phyloP scores from a whole-genome alignment of 2,797 vertebrate species.

The Muraenolepis orangiensis region DNA sequence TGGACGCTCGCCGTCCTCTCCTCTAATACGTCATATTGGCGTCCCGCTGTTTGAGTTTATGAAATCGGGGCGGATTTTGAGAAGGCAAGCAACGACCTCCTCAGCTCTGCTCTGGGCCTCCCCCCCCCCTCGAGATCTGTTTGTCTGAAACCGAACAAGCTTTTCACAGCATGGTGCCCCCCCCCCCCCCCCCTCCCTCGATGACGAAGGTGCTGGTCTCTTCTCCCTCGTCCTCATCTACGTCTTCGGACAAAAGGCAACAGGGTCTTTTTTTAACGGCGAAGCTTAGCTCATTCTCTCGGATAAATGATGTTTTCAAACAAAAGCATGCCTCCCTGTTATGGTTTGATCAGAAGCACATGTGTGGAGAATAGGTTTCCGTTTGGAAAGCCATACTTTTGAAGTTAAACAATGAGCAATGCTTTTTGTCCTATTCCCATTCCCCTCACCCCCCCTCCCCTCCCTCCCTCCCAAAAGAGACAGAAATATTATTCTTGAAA shows the following conservation, averaged over 20 bases:
- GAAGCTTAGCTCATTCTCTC: slow-evolving; percentile 43
- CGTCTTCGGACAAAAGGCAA: slow-evolving; percentile 41
- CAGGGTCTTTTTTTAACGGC: slow-evolving; percentile 47
- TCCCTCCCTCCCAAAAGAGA: slow-evolving; percentile 17
- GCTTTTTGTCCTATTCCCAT: too few relatives aligned
- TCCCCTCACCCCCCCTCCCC: not conserved
- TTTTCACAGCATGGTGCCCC: slow-evolving; percentile 41
- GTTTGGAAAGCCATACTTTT: slow-evolving; percentile 29
- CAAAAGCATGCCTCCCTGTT: slow-evolving; percentile 40
- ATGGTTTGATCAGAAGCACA: slow-evolving; percentile 57
- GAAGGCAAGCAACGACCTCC: not conserved
- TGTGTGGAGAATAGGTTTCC: slow-evolving; percentile 28
- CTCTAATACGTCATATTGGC: not conserved
- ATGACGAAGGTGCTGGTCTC: slow-evolving; percentile 46
- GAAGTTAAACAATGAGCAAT: slow-evolving; percentile 33
- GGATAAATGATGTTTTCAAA: slow-evolving; percentile 51
- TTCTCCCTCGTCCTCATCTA: slow-evolving; percentile 23
- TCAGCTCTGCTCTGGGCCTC: slow-evolving; percentile 32
- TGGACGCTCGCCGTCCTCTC: slow-evolving; percentile 12
- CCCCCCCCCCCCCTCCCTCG: too few relatives aligned
- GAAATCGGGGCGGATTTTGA: slow-evolving; percentile 36
- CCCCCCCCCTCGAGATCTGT: slow-evolving; percentile 37
- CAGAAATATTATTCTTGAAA: slow-evolving; percentile 27
- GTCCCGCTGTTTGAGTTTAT: slow-evolving; percentile 10
- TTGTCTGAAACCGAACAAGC: slow-evolving; percentile 45